These are phyloP conservation scores for honey bee (Apis mellifera) DNA, from an alignment of 1,140 invertebrate species.

Conservation along the genomic window Amel_HAv3.1 CM009931.2:14447001-14447500, in stretches of 20 bases:
- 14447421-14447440: conserved; percentile 74
- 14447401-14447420: conserved; percentile 78
- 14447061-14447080: conserved; percentile 76
- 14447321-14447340: conserved; percentile 76
- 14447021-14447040: conserved; percentile 78
- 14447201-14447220: too few relatives aligned
- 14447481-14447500: conserved; percentile 66
- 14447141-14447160: conserved; percentile 77
- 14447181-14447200: conserved; percentile 76
- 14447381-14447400: conserved; percentile 74
- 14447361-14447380: conserved; percentile 78
- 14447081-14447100: conserved; percentile 76
- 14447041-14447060: conserved; percentile 75
- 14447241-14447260: too few relatives aligned
- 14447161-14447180: conserved; percentile 76
- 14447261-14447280: too few relatives aligned
- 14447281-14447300: too few relatives aligned
- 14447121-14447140: conserved; percentile 73
- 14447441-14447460: conserved; percentile 78
- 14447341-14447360: conserved; percentile 79
- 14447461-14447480: conserved; percentile 79
- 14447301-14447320: conserved; percentile 78
- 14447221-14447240: too few relatives aligned
- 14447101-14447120: conserved; percentile 75
- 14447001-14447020: conserved; percentile 75